Conservation (phyloP, 35 echinoderm and acorn worm genomes). For the Apostichopus californicus region DNA sequence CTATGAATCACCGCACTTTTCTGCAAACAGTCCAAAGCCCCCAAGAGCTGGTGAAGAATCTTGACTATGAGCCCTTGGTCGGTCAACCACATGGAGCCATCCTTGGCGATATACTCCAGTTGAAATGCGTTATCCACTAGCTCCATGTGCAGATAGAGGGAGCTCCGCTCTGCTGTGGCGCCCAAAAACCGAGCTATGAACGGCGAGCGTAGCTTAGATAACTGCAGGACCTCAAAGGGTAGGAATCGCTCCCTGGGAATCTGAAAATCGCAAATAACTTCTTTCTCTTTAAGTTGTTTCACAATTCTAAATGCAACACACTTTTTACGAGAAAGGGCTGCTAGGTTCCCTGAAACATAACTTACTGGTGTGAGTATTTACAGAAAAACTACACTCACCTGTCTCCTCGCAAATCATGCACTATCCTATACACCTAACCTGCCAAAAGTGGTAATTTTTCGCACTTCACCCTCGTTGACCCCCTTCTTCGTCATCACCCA, state of each 20-base stretch:
- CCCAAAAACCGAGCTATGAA: constrained; percentile 39
- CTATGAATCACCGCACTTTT: neutral
- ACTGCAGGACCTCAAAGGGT: constrained; percentile 40
- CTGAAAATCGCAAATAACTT: neutral
- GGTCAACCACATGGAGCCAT: neutral
- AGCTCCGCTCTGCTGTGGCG: constrained; percentile 29
- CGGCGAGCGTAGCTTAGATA: constrained; percentile 29
- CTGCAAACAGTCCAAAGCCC: constrained; percentile 26
- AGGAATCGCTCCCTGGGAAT: constrained; percentile 36
- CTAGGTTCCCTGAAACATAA: no score
- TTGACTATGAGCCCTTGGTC: constrained; percentile 6
- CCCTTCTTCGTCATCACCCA: no score
- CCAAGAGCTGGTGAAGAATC: constrained; percentile 8
- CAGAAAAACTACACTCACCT: no score
- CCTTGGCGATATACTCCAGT: constrained; percentile 9
- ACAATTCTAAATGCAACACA: no score
- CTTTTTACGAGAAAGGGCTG: no score
- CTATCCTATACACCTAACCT: no score
- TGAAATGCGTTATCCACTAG: constrained; percentile 22
- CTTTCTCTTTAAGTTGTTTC: no score
- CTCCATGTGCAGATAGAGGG: constrained; percentile 51
- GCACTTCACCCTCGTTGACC: no score
- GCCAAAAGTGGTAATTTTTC: no score
- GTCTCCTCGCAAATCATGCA: no score
- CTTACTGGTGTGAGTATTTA: no score